A percentile compares a stretch with the other conserved stretches of the same genome.
Evolutionary conservation across 2,888 invertebrate species (phyloP).

Genomic region (Camptogramma bilineatum): DNA sequence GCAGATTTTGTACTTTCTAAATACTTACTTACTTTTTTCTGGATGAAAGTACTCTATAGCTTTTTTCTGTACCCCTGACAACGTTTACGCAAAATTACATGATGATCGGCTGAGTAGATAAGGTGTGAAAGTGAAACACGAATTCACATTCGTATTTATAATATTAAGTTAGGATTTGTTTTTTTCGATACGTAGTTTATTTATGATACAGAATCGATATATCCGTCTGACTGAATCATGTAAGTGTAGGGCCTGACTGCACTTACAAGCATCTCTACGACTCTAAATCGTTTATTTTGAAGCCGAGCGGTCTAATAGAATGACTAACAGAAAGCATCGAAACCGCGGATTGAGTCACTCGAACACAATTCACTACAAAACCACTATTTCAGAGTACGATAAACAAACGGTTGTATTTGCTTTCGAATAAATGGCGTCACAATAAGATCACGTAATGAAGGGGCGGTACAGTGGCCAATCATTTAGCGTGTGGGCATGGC

Average conservation of each 20-base stretch:
- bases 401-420: constrained; percentile 44
- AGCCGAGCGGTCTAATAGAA: constrained; percentile 26
- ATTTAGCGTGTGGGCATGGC: constrained; percentile 52
- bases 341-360: constrained; percentile 26
- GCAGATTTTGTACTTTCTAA: too few relatives aligned
- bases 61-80: too few relatives aligned
- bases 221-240: constrained; percentile 24
- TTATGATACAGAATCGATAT: constrained; percentile 7
- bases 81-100: too few relatives aligned
- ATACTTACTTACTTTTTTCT: too few relatives aligned
- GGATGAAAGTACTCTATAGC: too few relatives aligned
- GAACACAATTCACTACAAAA: constrained; percentile 39
- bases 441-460: constrained; percentile 50
- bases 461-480: constrained; percentile 59
- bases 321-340: constrained; percentile 32
- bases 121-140: too few relatives aligned
- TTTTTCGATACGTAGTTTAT: not conserved
- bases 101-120: too few relatives aligned
- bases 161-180: not conserved
- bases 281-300: constrained; percentile 32
- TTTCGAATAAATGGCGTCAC: constrained; percentile 44
- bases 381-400: constrained; percentile 36
- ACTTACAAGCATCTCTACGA: constrained; percentile 24
- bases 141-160: too few relatives aligned
- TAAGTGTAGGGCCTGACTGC: constrained; percentile 24